Base-by-base conservation (phyloP, 2,113 vertebrate genomes). In the Fregata magnificens region DNA sequence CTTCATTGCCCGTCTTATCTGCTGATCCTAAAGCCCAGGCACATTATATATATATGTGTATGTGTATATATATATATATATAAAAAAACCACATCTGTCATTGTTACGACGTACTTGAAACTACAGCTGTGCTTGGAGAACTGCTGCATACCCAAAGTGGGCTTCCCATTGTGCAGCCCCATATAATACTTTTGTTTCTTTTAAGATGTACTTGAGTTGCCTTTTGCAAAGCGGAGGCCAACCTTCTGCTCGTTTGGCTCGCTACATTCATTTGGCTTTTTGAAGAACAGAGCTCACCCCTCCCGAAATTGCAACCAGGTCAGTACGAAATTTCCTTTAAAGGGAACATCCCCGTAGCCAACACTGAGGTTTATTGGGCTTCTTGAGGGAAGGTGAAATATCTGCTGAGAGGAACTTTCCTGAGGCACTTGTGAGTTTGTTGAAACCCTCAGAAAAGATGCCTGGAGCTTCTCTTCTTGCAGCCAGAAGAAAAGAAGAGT, bases 51-150 rank as follows among this genome's bases (percentile, higher is more conserved):
- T 32, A 29, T 32, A 21, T n/a, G n/a, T n/a, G n/a, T n/a, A n/a
- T n/a, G n/a, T 50, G 11, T 28, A 9, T 28, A 17, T 31, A 5
- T 20, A 21, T 31, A 16, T 19, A 29, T 42, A 13, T 4, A 6
- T 15, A n/a, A n/a, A 47, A 47, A 10, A n/a, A n/a, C n/a, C 44
- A 44, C 1, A 0, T 34, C 42, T 21, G 4, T 36, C 22, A 49
- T 56, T 36, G 11, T 74, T 86, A 52, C 0, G 0, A 31, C 0
- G 0, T 31, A 19, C 24, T 77, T 70, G 62, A 83, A 94, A 65
- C 71, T 36, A 34, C 5, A 56, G 26, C 42, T 86, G 34, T 42
- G 24, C 69, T 49, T 52, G 36, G 21, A 56, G 45, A 82, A 66
- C n/a, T 0, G 0, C 28, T 81, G 16, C 8, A 11, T 16, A 16